These are phyloP conservation scores for Propithecus deckenii DNA, from an alignment of 2,797 vertebrate genomes.

Conservation along the genomic window DNA sequence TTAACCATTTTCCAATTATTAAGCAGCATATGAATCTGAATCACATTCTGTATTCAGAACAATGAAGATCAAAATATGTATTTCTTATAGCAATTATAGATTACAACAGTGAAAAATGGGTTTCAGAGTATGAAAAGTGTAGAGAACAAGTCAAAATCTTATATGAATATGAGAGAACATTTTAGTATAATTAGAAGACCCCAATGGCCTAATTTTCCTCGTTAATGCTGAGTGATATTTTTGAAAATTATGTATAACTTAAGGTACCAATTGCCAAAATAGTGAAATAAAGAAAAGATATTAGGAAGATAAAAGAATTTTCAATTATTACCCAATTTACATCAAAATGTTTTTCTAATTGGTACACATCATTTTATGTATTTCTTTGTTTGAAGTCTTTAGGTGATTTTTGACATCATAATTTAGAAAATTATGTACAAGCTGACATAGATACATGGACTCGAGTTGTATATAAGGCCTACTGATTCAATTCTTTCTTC, in stretches of 20 bases:
- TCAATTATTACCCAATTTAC: not conserved
- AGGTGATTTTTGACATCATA: not conserved
- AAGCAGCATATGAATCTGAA: constrained; percentile 33
- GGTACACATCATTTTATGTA: not conserved
- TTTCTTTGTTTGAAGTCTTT: not conserved
- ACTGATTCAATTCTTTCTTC: not conserved
- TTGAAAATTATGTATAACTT: constrained; percentile 11
- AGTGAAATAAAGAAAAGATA: not conserved
- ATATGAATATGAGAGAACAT: constrained; percentile 12
- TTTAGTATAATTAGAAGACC: constrained; percentile 20
- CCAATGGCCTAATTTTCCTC: constrained; percentile 24
- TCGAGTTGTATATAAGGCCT: not conserved
- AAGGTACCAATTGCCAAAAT: constrained; percentile 29
- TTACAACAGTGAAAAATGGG: not conserved
- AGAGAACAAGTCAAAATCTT: constrained; percentile 29
- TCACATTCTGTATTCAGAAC: constrained; percentile 51
- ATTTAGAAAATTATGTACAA: not conserved
- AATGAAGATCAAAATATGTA: constrained; percentile 67
- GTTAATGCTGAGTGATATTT: constrained; percentile 30
- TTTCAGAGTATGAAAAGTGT: constrained; percentile 52
- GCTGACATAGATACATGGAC: not conserved
- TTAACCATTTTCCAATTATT: constrained; percentile 69
- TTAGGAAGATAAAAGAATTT: not conserved
- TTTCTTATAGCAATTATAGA: constrained; percentile 63
- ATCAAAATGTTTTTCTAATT: not conserved